Conservation (phyloP, 2,113 vertebrate genomes). For the Osmerus mordax region DNA sequence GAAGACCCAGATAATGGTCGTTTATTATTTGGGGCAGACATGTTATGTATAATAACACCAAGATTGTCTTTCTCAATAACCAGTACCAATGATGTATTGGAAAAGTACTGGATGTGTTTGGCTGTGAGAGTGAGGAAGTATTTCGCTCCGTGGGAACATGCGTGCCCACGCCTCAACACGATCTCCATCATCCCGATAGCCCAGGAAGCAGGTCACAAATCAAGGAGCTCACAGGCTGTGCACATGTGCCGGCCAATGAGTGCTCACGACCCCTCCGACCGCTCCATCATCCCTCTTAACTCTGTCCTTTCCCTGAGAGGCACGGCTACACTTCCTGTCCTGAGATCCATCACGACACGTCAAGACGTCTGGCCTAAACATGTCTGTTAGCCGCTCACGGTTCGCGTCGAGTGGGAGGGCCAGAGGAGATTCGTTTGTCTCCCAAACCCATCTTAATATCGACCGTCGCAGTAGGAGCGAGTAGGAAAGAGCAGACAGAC, state of each 20-base stretch:
- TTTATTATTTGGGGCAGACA: no score
- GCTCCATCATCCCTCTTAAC: background rate
- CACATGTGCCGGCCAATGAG: background rate
- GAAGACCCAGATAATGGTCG: no score
- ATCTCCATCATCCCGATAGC: slow-evolving; percentile 2
- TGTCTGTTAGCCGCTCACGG: background rate
- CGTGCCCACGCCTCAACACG: background rate
- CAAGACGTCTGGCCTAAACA: background rate
- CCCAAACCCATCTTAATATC: background rate
- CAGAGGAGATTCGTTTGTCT: background rate
- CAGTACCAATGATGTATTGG: background rate
- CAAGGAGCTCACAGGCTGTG: background rate
- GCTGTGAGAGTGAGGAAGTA: background rate
- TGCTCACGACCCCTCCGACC: background rate
- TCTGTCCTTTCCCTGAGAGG: background rate
- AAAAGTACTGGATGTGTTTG: background rate
- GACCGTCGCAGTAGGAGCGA: background rate
- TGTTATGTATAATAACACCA: background rate
- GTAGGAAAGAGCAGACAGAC: background rate
- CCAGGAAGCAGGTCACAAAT: background rate
- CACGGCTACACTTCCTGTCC: background rate
- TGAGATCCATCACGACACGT: background rate
- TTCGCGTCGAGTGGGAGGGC: background rate
- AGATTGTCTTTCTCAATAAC: background rate
- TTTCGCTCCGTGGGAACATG: background rate